phyloP scores from a whole-genome alignment of 1,140 invertebrate genomes.

The Bombus huntii region DNA sequence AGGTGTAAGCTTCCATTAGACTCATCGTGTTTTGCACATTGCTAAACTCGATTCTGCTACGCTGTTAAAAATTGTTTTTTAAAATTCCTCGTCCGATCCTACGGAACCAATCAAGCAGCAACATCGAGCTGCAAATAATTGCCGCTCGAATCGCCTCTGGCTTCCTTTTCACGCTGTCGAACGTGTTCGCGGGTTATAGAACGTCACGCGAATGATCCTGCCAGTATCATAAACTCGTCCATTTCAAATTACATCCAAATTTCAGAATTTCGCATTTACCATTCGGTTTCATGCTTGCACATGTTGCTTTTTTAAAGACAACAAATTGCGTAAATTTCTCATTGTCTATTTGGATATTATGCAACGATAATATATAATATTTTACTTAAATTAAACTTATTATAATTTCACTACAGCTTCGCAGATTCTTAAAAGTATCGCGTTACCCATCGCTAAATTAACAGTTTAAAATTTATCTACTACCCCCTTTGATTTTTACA shows the following conservation, averaged over 20 bases:
- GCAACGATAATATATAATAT: no score
- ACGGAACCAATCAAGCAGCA: conserved; percentile 7
- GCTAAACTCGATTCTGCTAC: background rate
- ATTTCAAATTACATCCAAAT: background rate
- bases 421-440: no score
- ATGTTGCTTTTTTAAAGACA: background rate
- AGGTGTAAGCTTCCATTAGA: background rate
- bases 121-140: conserved; percentile 24
- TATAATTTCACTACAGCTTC: background rate
- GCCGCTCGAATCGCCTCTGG: background rate
- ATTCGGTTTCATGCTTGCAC: background rate
- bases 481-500: background rate
- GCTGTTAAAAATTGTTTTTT: background rate
- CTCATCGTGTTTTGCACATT: conserved; percentile 1
- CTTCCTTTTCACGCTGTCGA: background rate
- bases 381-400: background rate
- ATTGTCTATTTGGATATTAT: no score
- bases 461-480: background rate
- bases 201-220: background rate
- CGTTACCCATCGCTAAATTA: background rate
- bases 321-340: no score
- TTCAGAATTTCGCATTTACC: background rate
- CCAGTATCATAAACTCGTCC: background rate
- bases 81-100: background rate
- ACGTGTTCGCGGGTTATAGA: background rate